These are phyloP conservation scores for Mustela nigripes DNA, from an alignment of 2,113 vertebrate species.

Conservation along the genomic window DNA sequence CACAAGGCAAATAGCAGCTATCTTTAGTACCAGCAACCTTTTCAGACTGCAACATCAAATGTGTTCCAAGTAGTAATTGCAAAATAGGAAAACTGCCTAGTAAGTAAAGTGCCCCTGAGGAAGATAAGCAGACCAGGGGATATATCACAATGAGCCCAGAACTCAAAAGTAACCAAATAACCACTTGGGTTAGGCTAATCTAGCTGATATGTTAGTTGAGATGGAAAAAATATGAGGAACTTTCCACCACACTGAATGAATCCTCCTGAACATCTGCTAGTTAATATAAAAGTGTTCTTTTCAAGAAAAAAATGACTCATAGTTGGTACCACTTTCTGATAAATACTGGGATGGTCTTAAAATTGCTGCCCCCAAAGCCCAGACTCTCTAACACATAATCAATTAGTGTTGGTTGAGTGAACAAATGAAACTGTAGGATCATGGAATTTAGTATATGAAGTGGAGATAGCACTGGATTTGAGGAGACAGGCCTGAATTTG, in stretches of 20 bases:
- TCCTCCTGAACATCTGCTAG: not conserved
- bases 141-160: not conserved
- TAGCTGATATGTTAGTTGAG: not conserved
- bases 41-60: not conserved
- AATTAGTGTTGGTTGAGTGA: not conserved
- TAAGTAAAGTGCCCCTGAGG: not conserved
- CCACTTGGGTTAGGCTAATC: not conserved
- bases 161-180: not conserved
- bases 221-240: not conserved
- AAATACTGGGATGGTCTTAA: not conserved
- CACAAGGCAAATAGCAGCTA: not conserved
- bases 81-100: not conserved
- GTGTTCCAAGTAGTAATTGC: not conserved
- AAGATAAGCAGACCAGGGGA: not conserved
- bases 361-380: not conserved
- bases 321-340: not conserved
- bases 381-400: not conserved
- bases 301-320: not conserved
- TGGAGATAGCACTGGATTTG: slow-evolving; percentile 7
- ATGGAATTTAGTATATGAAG: not conserved
- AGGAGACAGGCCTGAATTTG: not conserved
- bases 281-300: not conserved
- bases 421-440: not conserved
- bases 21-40: not conserved
- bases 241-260: not conserved